Evolutionary conservation across 1,140 invertebrate species (phyloP), one percentile per base, ranked within the genome.

Genomic region (Mactra quadrangularis): DNA sequence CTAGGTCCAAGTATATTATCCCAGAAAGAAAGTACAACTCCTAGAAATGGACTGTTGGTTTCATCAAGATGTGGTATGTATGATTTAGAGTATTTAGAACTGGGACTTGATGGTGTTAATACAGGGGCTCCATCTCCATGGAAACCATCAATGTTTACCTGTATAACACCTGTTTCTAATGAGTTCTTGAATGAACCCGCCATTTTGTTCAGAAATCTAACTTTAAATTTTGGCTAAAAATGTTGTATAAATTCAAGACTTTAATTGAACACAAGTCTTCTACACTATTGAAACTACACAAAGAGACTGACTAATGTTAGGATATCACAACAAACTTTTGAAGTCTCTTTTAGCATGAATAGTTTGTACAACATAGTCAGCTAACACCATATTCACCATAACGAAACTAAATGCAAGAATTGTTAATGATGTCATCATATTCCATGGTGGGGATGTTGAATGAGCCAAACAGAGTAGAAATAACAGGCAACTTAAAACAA

Each of bases 1-100:
- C 86, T 71, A 45, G 90, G 90, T 38, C 90, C 90, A 3, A 91
- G 75, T 57, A 91, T 91, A 83, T 91, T 91, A 71, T 91, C 90
- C 90, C 90, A 91, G 53, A 88, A 86, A 38, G 85, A 87, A 1
- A 90, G 77, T 29, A 88, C 52, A 27, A 91, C 13, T 1, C 87
- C 85, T 29, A 82, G 62, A 22, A 90, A 70, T 52, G 89, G 83
- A 50, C 84, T 66, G 45, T 76, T 76, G 25, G 64, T 85, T 29
- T 88, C 72, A 15, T 74, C 60, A 13, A 87, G 71, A 15, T 84
- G 77, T n/a, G 35, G n/a, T 29, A 91, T 72, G 15, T 72, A 60
- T 11, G 87, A 85, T 33, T 85, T 84, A 19, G 84, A 82, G 68
- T 84, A 90, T 22, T 66, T 77, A 11, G 87, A 89, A 53, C 87